Evolutionary conservation across 2,888 invertebrate species (phyloP).

Genomic region (Drymonia ruficornis): DNA sequence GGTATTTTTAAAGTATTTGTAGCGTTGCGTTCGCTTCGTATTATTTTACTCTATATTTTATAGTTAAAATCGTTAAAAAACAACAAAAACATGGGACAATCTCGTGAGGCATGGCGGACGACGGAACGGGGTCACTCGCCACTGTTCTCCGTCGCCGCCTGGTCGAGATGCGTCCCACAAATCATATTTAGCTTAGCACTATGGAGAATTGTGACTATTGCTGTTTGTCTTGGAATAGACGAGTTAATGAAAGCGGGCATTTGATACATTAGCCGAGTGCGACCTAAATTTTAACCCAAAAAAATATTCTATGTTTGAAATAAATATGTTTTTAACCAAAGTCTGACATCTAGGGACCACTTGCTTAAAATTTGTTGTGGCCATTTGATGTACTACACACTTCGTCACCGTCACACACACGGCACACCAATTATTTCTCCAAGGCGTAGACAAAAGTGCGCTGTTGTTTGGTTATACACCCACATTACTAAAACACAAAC

Average conservation of each 20-base stretch:
- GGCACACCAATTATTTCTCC: too few species aligned
- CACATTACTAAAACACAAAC: too few species aligned
- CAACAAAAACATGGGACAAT: conserved; percentile 34
- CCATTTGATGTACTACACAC: too few species aligned
- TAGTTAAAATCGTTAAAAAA: conserved; percentile 27
- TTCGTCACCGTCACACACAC: too few species aligned
- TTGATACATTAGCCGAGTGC: conserved; percentile 56
- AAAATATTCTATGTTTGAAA: conserved; percentile 11
- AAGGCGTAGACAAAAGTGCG: too few species aligned
- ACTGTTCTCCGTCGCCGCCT: conserved; percentile 58
- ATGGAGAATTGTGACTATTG: conserved; percentile 67
- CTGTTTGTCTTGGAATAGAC: conserved; percentile 71
- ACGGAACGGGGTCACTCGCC: conserved; percentile 68
- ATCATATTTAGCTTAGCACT: conserved; percentile 75
- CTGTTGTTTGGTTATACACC: too few species aligned
- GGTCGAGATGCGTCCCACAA: conserved; percentile 71
- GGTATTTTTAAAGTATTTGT: conserved; percentile 5
- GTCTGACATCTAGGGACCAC: too few species aligned
- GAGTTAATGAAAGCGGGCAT: conserved; percentile 63
- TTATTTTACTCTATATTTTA: not conserved
- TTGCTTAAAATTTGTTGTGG: too few species aligned
- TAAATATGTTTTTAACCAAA: too few species aligned
- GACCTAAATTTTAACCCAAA: conserved; percentile 51
- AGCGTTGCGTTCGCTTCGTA: not conserved
- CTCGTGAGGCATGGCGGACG: conserved; percentile 43